A percentile compares a stretch with the other conserved stretches of the same genome.
Conservation (phyloP, 2,113 vertebrate genomes). For the Vimba vimba region DNA sequence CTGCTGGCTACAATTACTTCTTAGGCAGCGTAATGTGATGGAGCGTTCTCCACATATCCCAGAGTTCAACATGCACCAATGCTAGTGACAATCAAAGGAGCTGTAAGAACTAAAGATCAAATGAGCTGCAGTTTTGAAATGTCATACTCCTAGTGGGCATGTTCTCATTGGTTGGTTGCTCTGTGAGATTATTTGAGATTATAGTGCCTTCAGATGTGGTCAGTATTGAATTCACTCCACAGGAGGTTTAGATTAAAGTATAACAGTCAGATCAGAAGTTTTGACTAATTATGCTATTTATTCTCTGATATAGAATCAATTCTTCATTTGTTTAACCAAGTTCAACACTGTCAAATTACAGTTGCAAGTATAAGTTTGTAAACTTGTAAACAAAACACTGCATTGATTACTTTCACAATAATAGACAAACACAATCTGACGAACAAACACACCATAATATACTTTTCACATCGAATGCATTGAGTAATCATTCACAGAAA, state of each 20-base stretch:
- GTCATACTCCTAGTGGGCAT: neutral
- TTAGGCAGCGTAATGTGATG: slow-evolving; percentile 26
- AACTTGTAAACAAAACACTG: neutral
- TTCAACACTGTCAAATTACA: neutral
- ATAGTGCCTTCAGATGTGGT: neutral
- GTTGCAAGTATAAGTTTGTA: neutral
- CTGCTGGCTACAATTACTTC: slow-evolving; percentile 53
- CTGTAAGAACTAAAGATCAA: too few species aligned
- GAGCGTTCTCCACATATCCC: slow-evolving; percentile 9
- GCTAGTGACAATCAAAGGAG: neutral
- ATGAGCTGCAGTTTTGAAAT: neutral
- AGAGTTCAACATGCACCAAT: neutral
- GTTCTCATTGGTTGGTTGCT: neutral
- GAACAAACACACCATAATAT: neutral
- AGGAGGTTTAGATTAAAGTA: neutral
- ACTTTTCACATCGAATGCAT: neutral
- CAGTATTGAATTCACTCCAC: neutral
- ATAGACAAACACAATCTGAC: neutral
- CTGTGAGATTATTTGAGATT: neutral
- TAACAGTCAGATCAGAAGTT: neutral
- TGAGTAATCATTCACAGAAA: neutral
- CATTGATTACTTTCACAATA: neutral
- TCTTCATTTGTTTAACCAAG: neutral
- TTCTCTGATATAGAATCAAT: neutral
- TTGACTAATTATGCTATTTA: neutral